Evolutionary conservation across 1,140 invertebrate species (phyloP).

Genomic region (Drosophila neocordata): DNA sequence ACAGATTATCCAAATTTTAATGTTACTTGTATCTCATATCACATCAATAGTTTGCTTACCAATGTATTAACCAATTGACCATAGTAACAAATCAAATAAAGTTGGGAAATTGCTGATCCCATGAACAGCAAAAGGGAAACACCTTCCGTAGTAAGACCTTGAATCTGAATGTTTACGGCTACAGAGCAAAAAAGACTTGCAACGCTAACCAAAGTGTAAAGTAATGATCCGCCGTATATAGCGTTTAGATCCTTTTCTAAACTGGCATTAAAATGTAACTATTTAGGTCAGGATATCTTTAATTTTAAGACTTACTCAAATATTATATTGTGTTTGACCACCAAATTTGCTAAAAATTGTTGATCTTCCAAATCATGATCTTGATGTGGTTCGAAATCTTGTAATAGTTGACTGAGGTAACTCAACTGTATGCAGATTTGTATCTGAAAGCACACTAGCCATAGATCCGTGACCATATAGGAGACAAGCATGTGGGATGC

Average conservation of each 20-base stretch:
- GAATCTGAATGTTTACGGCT: conserved; percentile 41
- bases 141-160: conserved; percentile 48
- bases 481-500: conserved; percentile 49
- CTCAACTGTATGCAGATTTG: conserved; percentile 65
- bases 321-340: conserved; percentile 47
- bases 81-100: conserved; percentile 57
- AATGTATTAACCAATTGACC: conserved; percentile 46
- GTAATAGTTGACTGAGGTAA: conserved; percentile 34
- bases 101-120: conserved; percentile 32
- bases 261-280: too few relatives aligned
- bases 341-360: conserved; percentile 40
- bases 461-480: conserved; percentile 53
- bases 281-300: too few relatives aligned
- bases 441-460: conserved; percentile 49
- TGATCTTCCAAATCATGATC: conserved; percentile 25
- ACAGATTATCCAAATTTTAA: background rate
- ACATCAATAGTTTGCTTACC: conserved; percentile 12
- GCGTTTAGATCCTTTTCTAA: conserved; percentile 36
- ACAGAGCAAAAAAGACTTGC: conserved; percentile 47
- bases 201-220: conserved; percentile 50
- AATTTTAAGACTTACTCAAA: conserved; percentile 33
- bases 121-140: conserved; percentile 47
- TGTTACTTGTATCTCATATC: too few relatives aligned
- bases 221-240: conserved; percentile 42
- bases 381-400: conserved; percentile 33